Base-by-base conservation (phyloP, 2,888 invertebrate genomes). In the Eupithecia pulchellata region DNA sequence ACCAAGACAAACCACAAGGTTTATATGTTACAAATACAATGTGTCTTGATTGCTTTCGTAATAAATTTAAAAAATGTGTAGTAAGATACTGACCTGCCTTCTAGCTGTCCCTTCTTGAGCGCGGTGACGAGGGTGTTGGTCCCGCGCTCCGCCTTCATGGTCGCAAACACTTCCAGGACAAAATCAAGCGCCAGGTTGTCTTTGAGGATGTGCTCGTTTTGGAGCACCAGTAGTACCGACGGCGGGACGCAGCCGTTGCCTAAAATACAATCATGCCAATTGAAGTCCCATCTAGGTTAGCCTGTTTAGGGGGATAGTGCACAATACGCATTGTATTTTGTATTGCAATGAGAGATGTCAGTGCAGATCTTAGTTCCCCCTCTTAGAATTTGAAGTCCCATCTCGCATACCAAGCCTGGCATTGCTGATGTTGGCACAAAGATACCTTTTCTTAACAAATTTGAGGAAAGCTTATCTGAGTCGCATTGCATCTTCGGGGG, bases 101-200 rank as follows among this genome's bases (percentile, higher is more conserved):
- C 96, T 78, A 98, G 96, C 85, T 97, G 97, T 80, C 98, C 97
- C 89, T 96, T 97, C 91, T 98, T 98, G 81, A 98, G 96, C 79
- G 97, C 96, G 76, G 98, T 97, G 93, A 97, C 97, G 81, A 98
- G 96, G 84, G 97, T 97, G 77, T 96, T 94, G 82, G 97, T 95
- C 80, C 99, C 99, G 86, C 97, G 98, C 90, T 99, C 98, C 86
- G 96, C 96, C 89, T 98, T 97, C 96, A 98, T 98, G 80, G 97
- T 97, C 81, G 97, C 96, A 94, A 98, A 98, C 89, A 99, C 97
- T 91, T 98, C 97, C 83, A 99, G 96, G 84, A 99, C 96, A 93
- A 99, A 99, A 84, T 99, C 98, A 84, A 99, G 95, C 73, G 99
- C 98, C 89, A 99, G 95, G 89, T 98, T 98, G 95, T 98, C 98